Evolutionary conservation across 2,888 invertebrate species (phyloP).

Genomic region (Epicampocera succincta): DNA sequence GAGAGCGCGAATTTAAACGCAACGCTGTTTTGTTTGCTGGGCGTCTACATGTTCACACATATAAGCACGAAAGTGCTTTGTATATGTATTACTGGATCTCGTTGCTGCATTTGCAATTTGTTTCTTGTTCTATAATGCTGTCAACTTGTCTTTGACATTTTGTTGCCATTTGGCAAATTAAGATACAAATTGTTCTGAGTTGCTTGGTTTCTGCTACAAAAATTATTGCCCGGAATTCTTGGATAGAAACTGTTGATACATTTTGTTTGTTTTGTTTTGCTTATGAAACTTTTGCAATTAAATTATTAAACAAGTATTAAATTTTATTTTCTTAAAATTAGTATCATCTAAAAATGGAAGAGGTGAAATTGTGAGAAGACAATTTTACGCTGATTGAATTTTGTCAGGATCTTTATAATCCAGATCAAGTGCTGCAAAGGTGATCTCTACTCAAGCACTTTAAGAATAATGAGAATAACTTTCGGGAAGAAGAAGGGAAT

Average conservation of each 20-base stretch:
- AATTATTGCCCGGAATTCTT: background rate
- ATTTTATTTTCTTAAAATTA: background rate
- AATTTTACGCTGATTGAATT: too few species aligned
- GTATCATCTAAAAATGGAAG: too few species aligned
- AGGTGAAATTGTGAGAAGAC: too few species aligned
- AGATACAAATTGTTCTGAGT: slow-evolving; percentile 69
- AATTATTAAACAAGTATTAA: slow-evolving; percentile 35
- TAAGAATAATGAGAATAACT: too few species aligned
- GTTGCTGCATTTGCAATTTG: slow-evolving; percentile 54
- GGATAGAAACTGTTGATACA: background rate
- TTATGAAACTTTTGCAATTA: slow-evolving; percentile 29
- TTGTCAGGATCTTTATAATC: too few species aligned
- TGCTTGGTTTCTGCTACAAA: slow-evolving; percentile 39
- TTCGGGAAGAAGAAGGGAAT: too few species aligned
- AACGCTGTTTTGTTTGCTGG: too few species aligned
- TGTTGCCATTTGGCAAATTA: slow-evolving; percentile 72
- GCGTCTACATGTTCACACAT: background rate
- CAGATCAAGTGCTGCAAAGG: too few species aligned
- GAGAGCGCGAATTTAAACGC: too few species aligned
- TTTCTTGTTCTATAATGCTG: slow-evolving; percentile 56
- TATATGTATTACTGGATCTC: slow-evolving; percentile 25
- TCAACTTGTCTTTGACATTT: slow-evolving; percentile 67
- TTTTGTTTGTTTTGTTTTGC: slow-evolving; percentile 4
- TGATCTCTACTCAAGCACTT: too few species aligned
- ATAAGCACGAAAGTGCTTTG: background rate